Evolutionary conservation across 2,113 vertebrate genomes (phyloP).

Genomic region (Fregetta grallaria): DNA sequence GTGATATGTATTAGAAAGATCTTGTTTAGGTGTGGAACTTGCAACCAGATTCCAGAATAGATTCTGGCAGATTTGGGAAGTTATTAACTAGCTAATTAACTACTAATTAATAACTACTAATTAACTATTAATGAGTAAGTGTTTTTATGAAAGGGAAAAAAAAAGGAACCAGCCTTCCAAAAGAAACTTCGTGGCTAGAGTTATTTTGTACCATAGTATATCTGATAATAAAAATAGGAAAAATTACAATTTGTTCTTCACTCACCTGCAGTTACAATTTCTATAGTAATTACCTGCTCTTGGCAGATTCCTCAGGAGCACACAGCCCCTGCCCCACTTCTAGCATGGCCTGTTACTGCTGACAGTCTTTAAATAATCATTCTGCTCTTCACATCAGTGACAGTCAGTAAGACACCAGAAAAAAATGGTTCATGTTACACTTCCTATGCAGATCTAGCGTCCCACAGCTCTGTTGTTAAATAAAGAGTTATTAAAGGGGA

Average conservation of each 20-base stretch:
- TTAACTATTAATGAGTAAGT: not conserved
- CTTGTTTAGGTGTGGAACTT: not conserved
- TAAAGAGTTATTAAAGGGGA: not conserved
- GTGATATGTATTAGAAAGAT: not conserved
- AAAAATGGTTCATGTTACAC: not conserved
- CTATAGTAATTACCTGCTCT: not conserved
- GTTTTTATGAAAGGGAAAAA: not conserved
- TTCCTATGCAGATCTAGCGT: not conserved
- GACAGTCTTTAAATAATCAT: not conserved
- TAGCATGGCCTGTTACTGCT: not conserved
- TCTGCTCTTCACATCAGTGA: not conserved
- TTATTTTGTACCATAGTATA: not conserved
- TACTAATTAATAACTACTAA: not conserved
- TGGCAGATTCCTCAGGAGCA: not conserved
- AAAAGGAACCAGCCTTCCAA: not conserved
- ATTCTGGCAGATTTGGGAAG: not conserved
- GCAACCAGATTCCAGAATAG: not conserved
- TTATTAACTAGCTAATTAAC: not conserved
- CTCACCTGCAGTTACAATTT: not conserved
- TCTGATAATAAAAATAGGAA: not conserved
- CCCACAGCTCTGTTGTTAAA: not conserved
- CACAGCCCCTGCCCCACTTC: not conserved
- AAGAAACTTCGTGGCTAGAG: not conserved
- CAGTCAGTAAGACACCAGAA: not conserved
- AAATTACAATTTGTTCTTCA: not conserved